These are phyloP conservation scores for Pteropus rufus DNA, from an alignment of 2,797 vertebrate genomes.

Conservation along the genomic window DNA sequence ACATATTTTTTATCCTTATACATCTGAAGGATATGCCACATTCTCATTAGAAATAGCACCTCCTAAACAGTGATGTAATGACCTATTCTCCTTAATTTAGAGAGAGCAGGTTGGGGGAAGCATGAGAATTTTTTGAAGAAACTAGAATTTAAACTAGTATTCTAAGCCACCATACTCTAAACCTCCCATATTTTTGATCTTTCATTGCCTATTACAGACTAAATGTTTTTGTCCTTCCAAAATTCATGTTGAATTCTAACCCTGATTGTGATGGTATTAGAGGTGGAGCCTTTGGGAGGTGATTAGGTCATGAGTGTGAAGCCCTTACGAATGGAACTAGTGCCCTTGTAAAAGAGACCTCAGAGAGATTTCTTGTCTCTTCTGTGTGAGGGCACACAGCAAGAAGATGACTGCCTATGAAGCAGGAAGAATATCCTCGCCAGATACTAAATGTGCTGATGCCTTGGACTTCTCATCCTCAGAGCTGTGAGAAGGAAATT, in stretches of 20 bases:
- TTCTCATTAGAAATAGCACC: constrained; percentile 9
- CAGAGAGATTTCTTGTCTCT: neutral
- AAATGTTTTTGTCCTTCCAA: neutral
- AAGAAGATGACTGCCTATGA: neutral
- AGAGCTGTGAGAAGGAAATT: neutral
- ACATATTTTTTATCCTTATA: neutral
- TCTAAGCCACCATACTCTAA: neutral
- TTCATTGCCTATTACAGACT: neutral
- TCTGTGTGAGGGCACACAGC: neutral
- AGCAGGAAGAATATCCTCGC: neutral
- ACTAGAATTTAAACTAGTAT: neutral
- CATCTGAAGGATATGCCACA: neutral
- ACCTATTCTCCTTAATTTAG: neutral
- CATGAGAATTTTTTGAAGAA: neutral
- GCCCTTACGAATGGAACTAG: neutral
- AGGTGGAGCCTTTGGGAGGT: neutral
- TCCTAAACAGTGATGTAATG: neutral
- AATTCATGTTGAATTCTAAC: neutral
- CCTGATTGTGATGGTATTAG: neutral
- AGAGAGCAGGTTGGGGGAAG: neutral
- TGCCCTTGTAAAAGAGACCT: neutral
- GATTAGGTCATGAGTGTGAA: neutral
- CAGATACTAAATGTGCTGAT: neutral
- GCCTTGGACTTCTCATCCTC: neutral
- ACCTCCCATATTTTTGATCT: neutral